Evolutionary conservation across 2,113 vertebrate species (phyloP).

Genomic region (Colossoma macropomum): DNA sequence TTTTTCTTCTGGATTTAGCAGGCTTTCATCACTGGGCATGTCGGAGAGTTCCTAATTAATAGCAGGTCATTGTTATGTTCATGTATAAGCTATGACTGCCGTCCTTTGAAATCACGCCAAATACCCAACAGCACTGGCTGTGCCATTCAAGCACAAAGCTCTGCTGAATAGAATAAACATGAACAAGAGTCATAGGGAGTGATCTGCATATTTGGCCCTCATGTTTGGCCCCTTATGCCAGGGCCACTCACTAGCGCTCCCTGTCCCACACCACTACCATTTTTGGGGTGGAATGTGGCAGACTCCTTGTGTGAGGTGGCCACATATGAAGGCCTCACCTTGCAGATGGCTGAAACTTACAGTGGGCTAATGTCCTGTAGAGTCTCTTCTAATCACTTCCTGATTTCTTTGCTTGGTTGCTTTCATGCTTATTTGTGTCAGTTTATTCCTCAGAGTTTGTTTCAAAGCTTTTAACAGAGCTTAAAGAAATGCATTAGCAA

Average conservation of each 20-base stretch:
- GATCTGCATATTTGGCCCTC: conserved; percentile 47
- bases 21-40: neutral
- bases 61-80: conserved; percentile 16
- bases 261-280: conserved; percentile 39
- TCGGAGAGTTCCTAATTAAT: conserved; percentile 5
- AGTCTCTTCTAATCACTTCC: neutral
- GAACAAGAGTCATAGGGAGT: conserved; percentile 4
- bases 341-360: neutral
- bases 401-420: neutral
- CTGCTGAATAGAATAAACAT: conserved; percentile 26
- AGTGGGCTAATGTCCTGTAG: neutral
- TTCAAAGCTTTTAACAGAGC: neutral
- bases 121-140: conserved; percentile 25
- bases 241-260: conserved; percentile 1
- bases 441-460: neutral
- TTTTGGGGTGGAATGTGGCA: conserved; percentile 60
- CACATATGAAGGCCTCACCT: conserved; percentile 20
- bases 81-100: conserved; percentile 36
- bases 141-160: conserved; percentile 38
- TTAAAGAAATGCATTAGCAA: too few species aligned
- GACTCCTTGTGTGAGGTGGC: conserved; percentile 8
- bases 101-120: conserved; percentile 20
- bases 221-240: conserved; percentile 41
- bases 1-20: conserved; percentile 18
- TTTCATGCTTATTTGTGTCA: neutral